phyloP scores from a whole-genome alignment of 2,888 invertebrate genomes.

The Camptogramma bilineatum region DNA sequence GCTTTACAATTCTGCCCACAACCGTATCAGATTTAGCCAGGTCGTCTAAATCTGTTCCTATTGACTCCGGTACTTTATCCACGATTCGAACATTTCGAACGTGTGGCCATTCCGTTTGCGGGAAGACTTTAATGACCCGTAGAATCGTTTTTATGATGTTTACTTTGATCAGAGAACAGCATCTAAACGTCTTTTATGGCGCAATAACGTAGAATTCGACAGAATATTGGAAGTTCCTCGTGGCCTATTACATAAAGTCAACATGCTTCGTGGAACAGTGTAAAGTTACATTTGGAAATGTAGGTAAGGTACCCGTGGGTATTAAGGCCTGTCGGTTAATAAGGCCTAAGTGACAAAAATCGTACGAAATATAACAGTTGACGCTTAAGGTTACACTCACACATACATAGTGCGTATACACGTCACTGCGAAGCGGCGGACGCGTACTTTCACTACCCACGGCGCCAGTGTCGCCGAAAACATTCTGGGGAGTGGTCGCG shows the following conservation, averaged over 20 bases:
- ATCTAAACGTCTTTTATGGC: constrained; percentile 72
- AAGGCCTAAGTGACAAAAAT: too few relatives aligned
- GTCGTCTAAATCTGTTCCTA: constrained; percentile 36
- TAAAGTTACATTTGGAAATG: constrained; percentile 18
- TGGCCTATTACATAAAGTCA: constrained; percentile 40
- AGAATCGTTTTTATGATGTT: constrained; percentile 80
- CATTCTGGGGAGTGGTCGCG: too few relatives aligned
- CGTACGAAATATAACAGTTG: too few relatives aligned
- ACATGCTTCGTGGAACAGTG: constrained; percentile 31
- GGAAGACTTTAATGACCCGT: constrained; percentile 74
- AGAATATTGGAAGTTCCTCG: constrained; percentile 60
- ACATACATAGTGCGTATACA: too few relatives aligned
- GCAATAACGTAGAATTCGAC: constrained; percentile 69
- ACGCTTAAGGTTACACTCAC: too few relatives aligned
- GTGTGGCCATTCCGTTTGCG: constrained; percentile 67
- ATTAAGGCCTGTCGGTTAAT: too few relatives aligned
- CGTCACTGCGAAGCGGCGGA: too few relatives aligned
- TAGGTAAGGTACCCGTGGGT: neutral
- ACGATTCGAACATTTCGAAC: constrained; percentile 57
- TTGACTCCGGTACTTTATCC: constrained; percentile 40
- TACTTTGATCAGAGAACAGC: constrained; percentile 74
- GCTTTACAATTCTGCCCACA: constrained; percentile 19
- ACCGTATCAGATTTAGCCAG: constrained; percentile 32
- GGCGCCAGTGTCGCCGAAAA: too few relatives aligned
- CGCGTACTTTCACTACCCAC: too few relatives aligned